These are phyloP conservation scores for Eutolmus rufibarbis DNA, from an alignment of 2,888 invertebrate genomes.

Conservation along the genomic window DNA sequence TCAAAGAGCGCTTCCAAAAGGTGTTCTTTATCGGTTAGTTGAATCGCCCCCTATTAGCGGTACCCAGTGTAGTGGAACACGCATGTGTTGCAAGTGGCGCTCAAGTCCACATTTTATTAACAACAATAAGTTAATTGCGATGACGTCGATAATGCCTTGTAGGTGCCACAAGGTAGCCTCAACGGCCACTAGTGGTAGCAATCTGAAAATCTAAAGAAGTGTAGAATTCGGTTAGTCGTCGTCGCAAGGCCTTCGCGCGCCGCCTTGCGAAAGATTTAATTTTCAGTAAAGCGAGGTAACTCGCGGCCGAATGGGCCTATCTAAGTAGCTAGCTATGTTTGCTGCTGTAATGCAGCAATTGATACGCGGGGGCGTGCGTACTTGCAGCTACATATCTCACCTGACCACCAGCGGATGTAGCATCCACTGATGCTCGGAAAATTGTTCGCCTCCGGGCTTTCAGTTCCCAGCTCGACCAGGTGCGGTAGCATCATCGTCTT, in stretches of 20 bases:
- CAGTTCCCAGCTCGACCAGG: not conserved
- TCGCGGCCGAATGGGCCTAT: not conserved
- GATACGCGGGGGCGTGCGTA: conserved; percentile 7
- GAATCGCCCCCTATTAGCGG: not conserved
- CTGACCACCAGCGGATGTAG: not conserved
- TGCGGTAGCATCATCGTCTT: not conserved
- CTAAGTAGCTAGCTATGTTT: not conserved
- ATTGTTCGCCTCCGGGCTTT: conserved; percentile 27
- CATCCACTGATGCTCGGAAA: conserved; percentile 18
- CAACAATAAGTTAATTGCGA: conserved; percentile 24
- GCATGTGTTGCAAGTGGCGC: not conserved
- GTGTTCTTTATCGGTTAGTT: not conserved
- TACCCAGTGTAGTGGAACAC: conserved; percentile 1
- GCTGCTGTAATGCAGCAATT: conserved; percentile 1
- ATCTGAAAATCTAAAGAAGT: not conserved
- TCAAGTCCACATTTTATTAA: conserved; percentile 15
- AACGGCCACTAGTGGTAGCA: not conserved
- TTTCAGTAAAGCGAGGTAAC: not conserved
- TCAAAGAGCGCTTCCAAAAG: not conserved
- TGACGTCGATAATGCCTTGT: not conserved
- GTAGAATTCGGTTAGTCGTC: not conserved
- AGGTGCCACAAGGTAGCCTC: not conserved
- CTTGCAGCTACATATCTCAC: not conserved
- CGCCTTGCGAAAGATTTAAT: conserved; percentile 3
- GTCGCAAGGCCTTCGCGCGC: not conserved